phyloP scores from a whole-genome alignment of 2,113 vertebrate genomes.

The Pedetes capensis region DNA sequence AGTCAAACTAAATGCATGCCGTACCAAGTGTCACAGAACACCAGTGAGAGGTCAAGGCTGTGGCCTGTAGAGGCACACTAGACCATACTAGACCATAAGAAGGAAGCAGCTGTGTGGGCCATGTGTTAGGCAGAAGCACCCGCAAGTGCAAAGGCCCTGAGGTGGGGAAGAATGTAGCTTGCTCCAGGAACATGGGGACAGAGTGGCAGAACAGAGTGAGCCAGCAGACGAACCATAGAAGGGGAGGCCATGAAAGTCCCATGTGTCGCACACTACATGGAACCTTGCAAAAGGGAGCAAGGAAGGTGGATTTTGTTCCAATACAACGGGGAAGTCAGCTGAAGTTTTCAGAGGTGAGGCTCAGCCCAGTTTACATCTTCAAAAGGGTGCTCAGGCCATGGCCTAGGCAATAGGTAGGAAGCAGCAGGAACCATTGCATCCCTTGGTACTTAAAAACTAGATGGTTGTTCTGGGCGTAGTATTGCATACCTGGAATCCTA shows the following conservation, averaged over 20 bases:
- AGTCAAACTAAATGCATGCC: background rate
- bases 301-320: background rate
- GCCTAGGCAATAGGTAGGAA: no score
- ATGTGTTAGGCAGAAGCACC: background rate
- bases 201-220: background rate
- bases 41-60: background rate
- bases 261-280: no score
- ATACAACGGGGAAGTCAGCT: background rate
- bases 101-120: background rate
- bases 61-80: background rate
- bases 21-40: background rate
- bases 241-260: fast-evolving
- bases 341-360: background rate
- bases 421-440: background rate
- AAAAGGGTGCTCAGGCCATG: background rate
- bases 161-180: background rate
- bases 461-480: no score
- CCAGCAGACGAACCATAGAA: background rate
- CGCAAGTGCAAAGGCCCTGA: background rate
- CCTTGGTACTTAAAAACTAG: background rate
- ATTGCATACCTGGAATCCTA: no score
- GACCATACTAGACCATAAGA: background rate
- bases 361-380: background rate
- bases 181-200: background rate
- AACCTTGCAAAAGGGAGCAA: fast-evolving